A percentile compares a stretch with the other conserved stretches of the same genome.
Conservation (phyloP, 2,888 invertebrate genomes). For the Drosophila birchii region DNA sequence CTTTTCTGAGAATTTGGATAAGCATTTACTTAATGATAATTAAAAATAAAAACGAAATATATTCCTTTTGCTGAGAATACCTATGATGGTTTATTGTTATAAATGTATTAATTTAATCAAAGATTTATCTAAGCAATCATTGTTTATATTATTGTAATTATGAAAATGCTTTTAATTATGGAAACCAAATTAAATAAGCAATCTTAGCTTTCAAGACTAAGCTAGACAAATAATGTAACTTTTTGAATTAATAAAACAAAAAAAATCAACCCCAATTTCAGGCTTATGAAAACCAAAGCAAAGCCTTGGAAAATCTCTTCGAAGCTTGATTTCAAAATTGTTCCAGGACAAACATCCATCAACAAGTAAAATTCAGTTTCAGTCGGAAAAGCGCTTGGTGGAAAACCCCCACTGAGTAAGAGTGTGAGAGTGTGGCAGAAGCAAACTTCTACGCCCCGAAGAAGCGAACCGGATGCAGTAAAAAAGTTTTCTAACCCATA, state of each 20-base stretch:
- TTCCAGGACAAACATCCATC: conserved; percentile 33
- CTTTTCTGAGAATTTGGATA: no score
- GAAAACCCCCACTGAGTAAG: conserved; percentile 14
- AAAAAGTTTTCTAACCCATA: conserved; percentile 50
- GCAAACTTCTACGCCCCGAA: conserved; percentile 22
- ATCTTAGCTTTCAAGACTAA: not conserved
- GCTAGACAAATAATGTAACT: not conserved
- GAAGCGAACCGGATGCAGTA: conserved; percentile 33
- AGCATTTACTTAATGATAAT: not conserved
- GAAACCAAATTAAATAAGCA: not conserved
- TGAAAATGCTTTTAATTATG: not conserved
- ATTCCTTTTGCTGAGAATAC: not conserved
- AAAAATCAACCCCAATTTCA: not conserved
- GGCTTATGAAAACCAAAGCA: not conserved
- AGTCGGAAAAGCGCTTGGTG: conserved; percentile 27
- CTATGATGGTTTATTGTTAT: not conserved
- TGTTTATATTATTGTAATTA: not conserved
- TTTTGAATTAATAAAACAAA: not conserved
- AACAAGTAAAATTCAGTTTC: conserved; percentile 33
- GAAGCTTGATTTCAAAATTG: conserved; percentile 12
- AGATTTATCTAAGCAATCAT: not conserved
- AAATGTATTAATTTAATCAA: not conserved
- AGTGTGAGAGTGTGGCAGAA: not conserved
- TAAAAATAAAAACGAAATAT: not conserved
- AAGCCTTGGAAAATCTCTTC: conserved; percentile 17